Base-by-base conservation (phyloP, 2,888 invertebrate genomes). In the Daptonema setosum region DNA sequence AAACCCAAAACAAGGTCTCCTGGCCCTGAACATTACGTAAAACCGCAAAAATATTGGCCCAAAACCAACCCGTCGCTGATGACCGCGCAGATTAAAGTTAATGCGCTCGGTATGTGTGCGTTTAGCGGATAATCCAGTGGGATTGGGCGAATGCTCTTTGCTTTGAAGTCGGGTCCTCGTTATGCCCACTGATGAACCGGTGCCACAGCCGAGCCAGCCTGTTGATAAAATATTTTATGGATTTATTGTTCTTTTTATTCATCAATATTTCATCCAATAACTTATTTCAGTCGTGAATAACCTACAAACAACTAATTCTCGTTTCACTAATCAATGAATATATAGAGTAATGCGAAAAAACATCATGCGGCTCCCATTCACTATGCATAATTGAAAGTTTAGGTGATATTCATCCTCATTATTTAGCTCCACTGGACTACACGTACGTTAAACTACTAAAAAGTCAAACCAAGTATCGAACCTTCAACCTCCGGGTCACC, bases 61-160 rank as follows among this genome's bases (percentile, higher is more conserved):
- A 25, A 41, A 5, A 20, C 69, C 61, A 75, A 88, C 91, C 77
- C 91, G 88, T 63, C 88, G 86, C 70, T 91, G 80, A 73, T 95
- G 95, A 52, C 93, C 93, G 61, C 95, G 80, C 60, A 95, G 78
- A 75, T 95, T 95, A 76, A 91, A 95, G 76, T 95, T 95, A 64
- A 66, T 63, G 14, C 68, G 59, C 3, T 35, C 2, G 17, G 41
- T 56, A 22, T 2, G n/a, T 17, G 54, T 22, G 28, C 14, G n/a
- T 24, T 17, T 25, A 2, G 14, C 17, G 5, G 2, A 3, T 22
- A 47, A 17, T 22, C 22, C 26, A 54, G 20, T 29, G 17, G 25
- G 22, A 2, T 22, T 55, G 57, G 57, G 54, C 35, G 56, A 28
- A 22, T 59, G 28, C 47, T 61, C 61, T 54, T 63, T 63, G 22